These are phyloP conservation scores for Melanerpes aurifrons DNA, from an alignment of 2,113 vertebrate genomes.

Conservation along the genomic window DNA sequence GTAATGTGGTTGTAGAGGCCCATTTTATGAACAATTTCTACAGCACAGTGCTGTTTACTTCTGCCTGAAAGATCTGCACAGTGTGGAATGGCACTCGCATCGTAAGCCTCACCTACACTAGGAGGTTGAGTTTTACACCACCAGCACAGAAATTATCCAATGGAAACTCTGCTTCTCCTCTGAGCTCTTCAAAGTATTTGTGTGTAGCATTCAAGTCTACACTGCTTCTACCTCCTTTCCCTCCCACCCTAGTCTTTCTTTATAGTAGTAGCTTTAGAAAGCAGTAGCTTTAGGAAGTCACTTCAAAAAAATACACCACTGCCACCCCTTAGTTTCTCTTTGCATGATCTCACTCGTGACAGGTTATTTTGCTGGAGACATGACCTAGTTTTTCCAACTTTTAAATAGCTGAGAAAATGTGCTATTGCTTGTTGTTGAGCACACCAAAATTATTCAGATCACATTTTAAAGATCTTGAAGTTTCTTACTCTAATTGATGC, in stretches of 20 bases:
- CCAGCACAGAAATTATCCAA: accelerated
- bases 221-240: background rate
- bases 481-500: background rate
- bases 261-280: background rate
- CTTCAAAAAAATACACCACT: background rate
- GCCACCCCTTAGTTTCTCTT: accelerated
- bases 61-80: background rate
- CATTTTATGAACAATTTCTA: background rate
- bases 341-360: background rate
- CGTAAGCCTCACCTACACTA: background rate
- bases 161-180: background rate
- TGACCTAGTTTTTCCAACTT: background rate
- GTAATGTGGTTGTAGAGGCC: background rate
- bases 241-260: background rate
- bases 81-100: accelerated
- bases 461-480: background rate
- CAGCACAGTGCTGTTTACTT: accelerated
- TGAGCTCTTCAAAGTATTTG: background rate
- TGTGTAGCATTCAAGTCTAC: background rate
- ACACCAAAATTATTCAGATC: background rate
- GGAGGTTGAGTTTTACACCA: background rate
- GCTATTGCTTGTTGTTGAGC: background rate
- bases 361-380: background rate
- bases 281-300: background rate
- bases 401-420: background rate